Conservation (phyloP, 1,140 invertebrate genomes). For the Drosophila sturtevanti region DNA sequence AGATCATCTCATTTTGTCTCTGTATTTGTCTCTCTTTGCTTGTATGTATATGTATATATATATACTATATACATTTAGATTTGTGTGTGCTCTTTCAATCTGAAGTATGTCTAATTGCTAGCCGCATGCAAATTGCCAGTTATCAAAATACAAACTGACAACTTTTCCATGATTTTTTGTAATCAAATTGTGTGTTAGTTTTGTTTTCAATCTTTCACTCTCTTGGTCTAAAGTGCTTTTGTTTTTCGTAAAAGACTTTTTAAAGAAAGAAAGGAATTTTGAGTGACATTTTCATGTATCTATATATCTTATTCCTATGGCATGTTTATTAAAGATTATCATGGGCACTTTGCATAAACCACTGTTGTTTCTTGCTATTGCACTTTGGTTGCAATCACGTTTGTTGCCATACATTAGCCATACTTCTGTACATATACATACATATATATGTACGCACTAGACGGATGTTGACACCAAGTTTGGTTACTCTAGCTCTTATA, state of each 20-base stretch:
- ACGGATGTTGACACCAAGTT: no score
- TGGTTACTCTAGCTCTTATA: no score
- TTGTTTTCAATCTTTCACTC: neutral
- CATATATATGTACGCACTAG: no score
- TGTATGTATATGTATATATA: neutral
- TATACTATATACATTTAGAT: slow-evolving; percentile 17
- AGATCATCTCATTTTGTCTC: slow-evolving; percentile 34
- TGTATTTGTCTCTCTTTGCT: neutral
- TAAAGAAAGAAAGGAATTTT: neutral
- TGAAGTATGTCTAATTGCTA: slow-evolving; percentile 54
- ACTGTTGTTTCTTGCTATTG: slow-evolving; percentile 1
- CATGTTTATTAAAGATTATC: slow-evolving; percentile 55
- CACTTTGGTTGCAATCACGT: neutral
- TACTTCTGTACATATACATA: no score
- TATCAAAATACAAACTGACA: slow-evolving; percentile 49
- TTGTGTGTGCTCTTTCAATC: slow-evolving; percentile 32
- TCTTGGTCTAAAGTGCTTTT: neutral
- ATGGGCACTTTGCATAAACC: slow-evolving; percentile 38
- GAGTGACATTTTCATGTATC: slow-evolving; percentile 6
- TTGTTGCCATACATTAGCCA: neutral
- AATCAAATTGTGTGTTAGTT: slow-evolving; percentile 41
- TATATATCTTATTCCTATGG: slow-evolving; percentile 13
- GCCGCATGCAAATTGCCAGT: slow-evolving; percentile 56
- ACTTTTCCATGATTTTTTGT: slow-evolving; percentile 32
- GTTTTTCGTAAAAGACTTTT: neutral